Base-by-base conservation (phyloP, 1,140 invertebrate genomes). In the Parasteatoda tepidariorum region DNA sequence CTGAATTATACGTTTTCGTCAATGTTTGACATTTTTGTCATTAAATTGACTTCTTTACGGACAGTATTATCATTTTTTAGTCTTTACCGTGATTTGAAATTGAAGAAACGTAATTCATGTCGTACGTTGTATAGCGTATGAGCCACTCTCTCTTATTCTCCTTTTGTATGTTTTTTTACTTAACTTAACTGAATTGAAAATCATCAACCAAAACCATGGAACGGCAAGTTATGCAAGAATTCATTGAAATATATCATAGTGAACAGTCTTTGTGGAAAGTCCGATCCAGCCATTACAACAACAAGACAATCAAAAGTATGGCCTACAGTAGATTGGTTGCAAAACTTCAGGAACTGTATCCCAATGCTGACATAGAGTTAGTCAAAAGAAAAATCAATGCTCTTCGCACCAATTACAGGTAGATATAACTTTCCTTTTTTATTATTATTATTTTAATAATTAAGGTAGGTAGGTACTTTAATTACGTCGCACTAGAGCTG, bases 241-340 rank as follows among this genome's bases (percentile, higher is more conserved):
- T 82, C 55, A 82, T 82, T 55, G 78, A 82, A n/a, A 82, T 82
- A 22, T 82, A 82, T 55, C 66, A 48, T 31, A 82, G 78, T n/a
- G 78, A 82, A 34, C 78, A 66, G 1, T 82, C 78, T 3, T 5
- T 82, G 78, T 82, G 78, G 78, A 82, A 82, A 26, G 78, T 82
- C 28, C n/a, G 67, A 2, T 82, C 78, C 6, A 24, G 48, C 55
- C 57, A 70, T 54, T 82, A 82, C 67, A 82, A 82, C 38, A 82
- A 82, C 55, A 70, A 71, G 26, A 34, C 66, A 24, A 62, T 82
- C 33, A 82, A 82, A 38, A 71, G 71, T 33, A 24, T 41, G 13
- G 78, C 78, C 3, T 82, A 82, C 7, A 4, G 55, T 1, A 34
- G 67, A 15, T 38, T 82, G 78, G 55, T 82, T 31, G 26, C 33